A percentile compares a stretch with the other conserved stretches of the same genome.
Evolutionary conservation across 1,140 invertebrate species (phyloP).

Genomic region (Brachionus sp.): DNA sequence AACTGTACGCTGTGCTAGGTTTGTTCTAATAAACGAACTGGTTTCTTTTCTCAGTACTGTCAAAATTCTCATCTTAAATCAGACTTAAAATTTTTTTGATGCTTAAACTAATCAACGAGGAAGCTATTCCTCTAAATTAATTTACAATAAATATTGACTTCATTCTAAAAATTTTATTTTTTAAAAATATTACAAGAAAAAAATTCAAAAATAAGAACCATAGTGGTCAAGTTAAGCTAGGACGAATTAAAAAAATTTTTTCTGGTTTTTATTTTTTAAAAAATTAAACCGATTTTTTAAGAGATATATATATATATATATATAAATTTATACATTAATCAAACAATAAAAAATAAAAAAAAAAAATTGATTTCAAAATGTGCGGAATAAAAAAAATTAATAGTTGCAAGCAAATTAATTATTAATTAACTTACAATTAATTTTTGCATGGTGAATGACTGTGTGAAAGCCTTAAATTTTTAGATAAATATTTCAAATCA

Average conservation of each 20-base stretch:
- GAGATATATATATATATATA: neutral
- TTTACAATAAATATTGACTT: neutral
- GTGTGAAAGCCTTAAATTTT: neutral
- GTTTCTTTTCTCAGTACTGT: neutral
- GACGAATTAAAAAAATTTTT: neutral
- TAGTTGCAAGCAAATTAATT: neutral
- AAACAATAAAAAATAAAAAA: neutral
- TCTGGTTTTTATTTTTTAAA: neutral
- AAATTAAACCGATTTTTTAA: neutral
- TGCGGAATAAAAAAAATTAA: neutral
- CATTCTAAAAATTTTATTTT: neutral
- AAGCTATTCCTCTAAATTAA: slow-evolving; percentile 17
- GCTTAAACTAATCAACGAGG: neutral
- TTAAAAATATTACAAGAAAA: too few relatives aligned
- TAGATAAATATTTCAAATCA: slow-evolving; percentile 8
- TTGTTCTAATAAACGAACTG: neutral
- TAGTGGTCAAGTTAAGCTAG: neutral
- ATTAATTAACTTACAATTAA: neutral
- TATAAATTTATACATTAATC: neutral
- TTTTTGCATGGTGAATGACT: neutral
- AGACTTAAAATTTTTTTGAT: neutral
- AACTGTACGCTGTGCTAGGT: slow-evolving; percentile 66
- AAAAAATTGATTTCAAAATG: neutral
- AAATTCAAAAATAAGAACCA: too few relatives aligned
- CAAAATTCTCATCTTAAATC: neutral